Conservation (phyloP, 2,797 vertebrate species). For the Amblyopsis hoosieri region DNA sequence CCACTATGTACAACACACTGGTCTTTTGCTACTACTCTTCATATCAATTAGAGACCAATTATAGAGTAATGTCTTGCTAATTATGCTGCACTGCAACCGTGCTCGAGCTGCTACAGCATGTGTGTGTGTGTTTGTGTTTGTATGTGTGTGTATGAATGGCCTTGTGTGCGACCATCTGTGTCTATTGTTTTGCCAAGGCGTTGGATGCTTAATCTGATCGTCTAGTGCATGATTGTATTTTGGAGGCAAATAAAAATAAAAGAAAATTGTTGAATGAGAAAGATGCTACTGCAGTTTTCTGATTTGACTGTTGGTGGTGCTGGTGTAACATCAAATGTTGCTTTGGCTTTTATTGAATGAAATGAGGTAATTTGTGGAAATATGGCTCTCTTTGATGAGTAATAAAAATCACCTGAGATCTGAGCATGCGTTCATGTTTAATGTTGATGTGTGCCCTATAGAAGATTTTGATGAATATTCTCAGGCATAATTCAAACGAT, state of each 20-base stretch:
- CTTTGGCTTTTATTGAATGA: slow-evolving; percentile 7
- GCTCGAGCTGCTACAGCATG: slow-evolving; percentile 35
- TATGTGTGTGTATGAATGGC: slow-evolving; percentile 15
- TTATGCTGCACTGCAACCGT: slow-evolving; percentile 48
- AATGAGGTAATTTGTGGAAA: slow-evolving; percentile 35
- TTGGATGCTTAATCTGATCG: slow-evolving; percentile 67
- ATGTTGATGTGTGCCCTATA: slow-evolving; percentile 7
- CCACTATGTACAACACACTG: slow-evolving; percentile 49
- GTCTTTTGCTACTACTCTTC: slow-evolving; percentile 48
- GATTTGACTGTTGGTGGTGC: slow-evolving; percentile 75
- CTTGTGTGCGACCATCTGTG: slow-evolving; percentile 34
- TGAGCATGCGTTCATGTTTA: slow-evolving; percentile 35
- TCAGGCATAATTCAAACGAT: slow-evolving; percentile 39
- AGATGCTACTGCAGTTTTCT: slow-evolving; percentile 35
- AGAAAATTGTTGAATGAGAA: background rate
- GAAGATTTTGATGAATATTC: slow-evolving; percentile 60
- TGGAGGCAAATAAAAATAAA: slow-evolving; percentile 6
- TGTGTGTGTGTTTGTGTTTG: slow-evolving; percentile 1
- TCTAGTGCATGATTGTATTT: slow-evolving; percentile 43
- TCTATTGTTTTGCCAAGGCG: slow-evolving; percentile 57
- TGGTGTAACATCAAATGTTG: slow-evolving; percentile 62
- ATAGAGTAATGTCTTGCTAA: slow-evolving; percentile 69
- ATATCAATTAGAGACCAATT: slow-evolving; percentile 75
- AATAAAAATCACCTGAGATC: slow-evolving; percentile 55
- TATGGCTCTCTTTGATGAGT: slow-evolving; percentile 60